Base-by-base conservation (phyloP, 1,140 invertebrate genomes). In the Caenorhabditis tropicalis region DNA sequence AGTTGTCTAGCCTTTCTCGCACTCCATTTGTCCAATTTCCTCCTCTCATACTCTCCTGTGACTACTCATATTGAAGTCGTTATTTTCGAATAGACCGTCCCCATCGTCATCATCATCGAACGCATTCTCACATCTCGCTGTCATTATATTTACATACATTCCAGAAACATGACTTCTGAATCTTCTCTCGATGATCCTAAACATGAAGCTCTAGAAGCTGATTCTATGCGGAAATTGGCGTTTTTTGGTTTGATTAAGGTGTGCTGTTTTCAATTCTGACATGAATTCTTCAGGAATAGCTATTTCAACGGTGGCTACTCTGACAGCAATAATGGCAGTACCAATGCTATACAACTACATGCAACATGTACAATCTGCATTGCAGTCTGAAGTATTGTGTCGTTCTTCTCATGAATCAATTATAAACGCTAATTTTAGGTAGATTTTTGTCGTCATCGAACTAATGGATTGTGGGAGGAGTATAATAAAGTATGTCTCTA, bases 271-370 rank as follows among this genome's bases (percentile, higher is more conserved):
- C 4, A 46, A 39, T 29, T n/a, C 27, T 27, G 1, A 1, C 53
- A 16, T 27, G 21, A 56, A 56, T 56, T 43, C 70, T 65, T 43
- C 27, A 43, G 82, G 82, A 29, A 56, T 84, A 1, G 74, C 74
- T 6, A 49, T 84, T 16, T 56, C 46, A 12, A 84, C 83, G 2
- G 83, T 84, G 16, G 83, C 83, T 29, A 84, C 79, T 7, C 16
- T 84, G 19, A 81, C 83, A 9, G 70, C 83, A 31, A 81, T 84
- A 16, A 53, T 84, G 36, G 79, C 70, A 16, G 83, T 84, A 7
- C 83, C 83, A 3, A 84, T 84, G 83, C 70, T 84, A 49, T 84
- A 84, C 39, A 84, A 84, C 31, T 84, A 84, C 36, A 84, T 84
- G 70, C 83, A 84, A 58, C 36, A 43, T 27, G 83, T 84, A 15